Evolutionary conservation across 2,888 invertebrate genomes (phyloP).

Genomic region (Agrilus cyanescens): DNA sequence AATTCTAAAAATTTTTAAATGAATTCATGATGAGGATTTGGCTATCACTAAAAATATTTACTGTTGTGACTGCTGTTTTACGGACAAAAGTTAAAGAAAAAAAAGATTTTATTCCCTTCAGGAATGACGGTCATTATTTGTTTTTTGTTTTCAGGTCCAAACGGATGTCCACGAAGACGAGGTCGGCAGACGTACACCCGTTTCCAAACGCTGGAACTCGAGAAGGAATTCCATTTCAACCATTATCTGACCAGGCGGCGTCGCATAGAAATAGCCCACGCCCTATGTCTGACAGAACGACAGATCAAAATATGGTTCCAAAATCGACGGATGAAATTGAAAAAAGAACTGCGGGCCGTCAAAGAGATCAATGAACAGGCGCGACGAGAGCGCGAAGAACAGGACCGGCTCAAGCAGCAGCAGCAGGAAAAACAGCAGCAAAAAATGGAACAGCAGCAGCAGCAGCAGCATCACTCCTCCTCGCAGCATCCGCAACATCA

Average conservation of each 20-base stretch:
- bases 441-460: constrained; percentile 46
- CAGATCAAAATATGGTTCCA: constrained; percentile 98
- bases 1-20: no score
- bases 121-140: constrained; percentile 14
- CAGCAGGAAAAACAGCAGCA: constrained; percentile 79
- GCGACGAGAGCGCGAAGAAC: constrained; percentile 79
- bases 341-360: constrained; percentile 88
- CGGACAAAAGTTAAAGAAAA: no score
- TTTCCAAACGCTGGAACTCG: constrained; percentile 94
- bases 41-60: no score
- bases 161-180: constrained; percentile 86
- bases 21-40: no score
- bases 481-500: constrained; percentile 51
- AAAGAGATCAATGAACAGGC: constrained; percentile 94
- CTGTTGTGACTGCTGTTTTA: no score
- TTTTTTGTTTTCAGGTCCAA: constrained; percentile 68
- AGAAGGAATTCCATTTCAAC: constrained; percentile 98
- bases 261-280: constrained; percentile 94
- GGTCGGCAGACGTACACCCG: constrained; percentile 96
- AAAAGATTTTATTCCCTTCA: neutral
- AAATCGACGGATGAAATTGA: constrained; percentile 92
- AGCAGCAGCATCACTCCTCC: constrained; percentile 48
- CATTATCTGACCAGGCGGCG: constrained; percentile 92
- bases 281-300: constrained; percentile 87
- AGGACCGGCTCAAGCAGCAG: constrained; percentile 83